Evolutionary conservation across 2,888 invertebrate species (phyloP), one percentile per base, ranked within the genome.

Genomic region (Drosophila diplacantha): DNA sequence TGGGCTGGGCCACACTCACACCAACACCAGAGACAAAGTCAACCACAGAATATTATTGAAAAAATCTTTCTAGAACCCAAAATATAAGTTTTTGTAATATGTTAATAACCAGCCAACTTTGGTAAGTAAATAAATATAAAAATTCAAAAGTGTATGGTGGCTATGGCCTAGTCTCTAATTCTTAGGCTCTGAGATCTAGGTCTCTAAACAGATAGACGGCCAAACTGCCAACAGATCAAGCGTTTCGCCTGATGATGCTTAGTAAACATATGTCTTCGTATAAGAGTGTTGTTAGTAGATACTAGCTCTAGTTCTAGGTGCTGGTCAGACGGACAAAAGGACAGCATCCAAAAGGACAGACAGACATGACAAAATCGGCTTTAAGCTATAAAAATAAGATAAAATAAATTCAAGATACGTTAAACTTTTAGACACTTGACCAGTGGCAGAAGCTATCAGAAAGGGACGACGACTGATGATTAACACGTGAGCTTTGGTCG

Each of bases 401-500:
- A 50, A 16, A 51, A 47, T 22, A 8, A 52, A 18, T 16, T 49
- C 0, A 29, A 31, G 16, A 29, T 22, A 35, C 31, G 31, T 37
- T 31, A 18, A 37, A 26, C 8, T 26, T 7, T 26, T 8, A 9
- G 26, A 3, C 24, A 38, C 16, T 22, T 22, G 41, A 41, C 24
- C 43, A 24, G 35, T 24, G 8, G 24, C 24, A 39, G 11, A 29
- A 29, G 29, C 11, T 29, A 29, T 29, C 29, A n/a, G 14, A 35
- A 37, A 18, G 14, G 22, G 20, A 39, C 16, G n/a, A n/a, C 39
- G 22, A 8, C n/a, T 22, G 39, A 24, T 29, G 63, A 39, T 29
- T 60, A 49, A 62, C 59, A 60, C 22, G 39, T 60, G 39, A 60
- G 60, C 38, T 16, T 34, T 49, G 60, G 14, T 5, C 50, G 20